phyloP scores from a whole-genome alignment of 2,113 vertebrate genomes.

The Callipepla californica region DNA sequence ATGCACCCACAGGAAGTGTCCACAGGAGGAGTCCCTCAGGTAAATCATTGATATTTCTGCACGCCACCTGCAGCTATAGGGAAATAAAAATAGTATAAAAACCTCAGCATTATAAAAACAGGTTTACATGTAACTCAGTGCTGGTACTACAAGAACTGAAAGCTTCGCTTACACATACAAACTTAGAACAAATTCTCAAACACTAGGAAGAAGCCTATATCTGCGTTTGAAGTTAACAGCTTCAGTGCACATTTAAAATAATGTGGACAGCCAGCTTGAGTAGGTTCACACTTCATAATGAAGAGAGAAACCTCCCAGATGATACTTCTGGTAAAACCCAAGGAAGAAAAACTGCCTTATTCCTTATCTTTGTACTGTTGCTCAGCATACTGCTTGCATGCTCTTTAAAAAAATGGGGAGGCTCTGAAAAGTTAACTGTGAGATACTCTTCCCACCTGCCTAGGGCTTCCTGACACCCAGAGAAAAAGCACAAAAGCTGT shows the following conservation, averaged over 20 bases:
- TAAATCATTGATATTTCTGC: neutral
- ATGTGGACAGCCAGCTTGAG: neutral
- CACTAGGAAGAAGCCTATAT: neutral
- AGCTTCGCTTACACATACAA: neutral
- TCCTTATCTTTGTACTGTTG: neutral
- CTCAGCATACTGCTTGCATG: neutral
- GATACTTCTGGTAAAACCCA: neutral
- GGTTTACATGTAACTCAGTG: neutral
- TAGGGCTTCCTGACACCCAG: neutral
- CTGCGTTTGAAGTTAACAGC: neutral
- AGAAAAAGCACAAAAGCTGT: neutral
- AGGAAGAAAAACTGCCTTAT: neutral
- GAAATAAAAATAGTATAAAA: neutral
- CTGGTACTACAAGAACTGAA: neutral
- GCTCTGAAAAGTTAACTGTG: neutral
- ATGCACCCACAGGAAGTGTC: neutral
- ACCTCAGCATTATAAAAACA: neutral
- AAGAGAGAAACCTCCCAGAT: neutral
- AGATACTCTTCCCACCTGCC: neutral
- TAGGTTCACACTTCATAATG: neutral
- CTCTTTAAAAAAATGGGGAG: neutral
- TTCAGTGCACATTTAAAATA: neutral
- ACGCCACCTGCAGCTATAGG: neutral
- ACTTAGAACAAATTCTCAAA: neutral
- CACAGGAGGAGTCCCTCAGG: neutral